A percentile compares a stretch with the other conserved stretches of the same genome.
Evolutionary conservation across 92 coral and sea anemone species (phyloP).

Genomic region (Umimayanthus chanpuru): DNA sequence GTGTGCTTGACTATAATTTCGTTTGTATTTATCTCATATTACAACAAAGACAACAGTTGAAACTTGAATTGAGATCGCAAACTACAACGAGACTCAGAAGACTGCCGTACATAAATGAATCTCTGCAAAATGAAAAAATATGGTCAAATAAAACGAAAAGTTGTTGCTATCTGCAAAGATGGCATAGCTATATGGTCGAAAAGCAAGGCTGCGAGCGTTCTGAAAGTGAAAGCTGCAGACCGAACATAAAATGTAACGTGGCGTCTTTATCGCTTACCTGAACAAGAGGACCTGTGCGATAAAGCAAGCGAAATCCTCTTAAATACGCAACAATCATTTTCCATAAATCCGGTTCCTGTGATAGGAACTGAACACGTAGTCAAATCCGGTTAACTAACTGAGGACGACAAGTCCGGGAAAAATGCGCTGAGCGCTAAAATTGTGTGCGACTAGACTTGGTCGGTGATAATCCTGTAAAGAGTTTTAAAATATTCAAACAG

Average conservation of each 20-base stretch:
- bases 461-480: constrained; percentile 2
- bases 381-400: constrained; percentile 10
- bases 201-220: too few species aligned
- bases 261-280: constrained; percentile 1
- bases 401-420: constrained; percentile 27
- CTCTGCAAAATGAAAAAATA: too few species aligned
- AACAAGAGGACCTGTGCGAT: constrained; percentile 26
- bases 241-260: background rate
- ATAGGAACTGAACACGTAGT: background rate
- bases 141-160: too few species aligned
- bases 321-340: constrained; percentile 22
- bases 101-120: too few species aligned
- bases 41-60: too few species aligned
- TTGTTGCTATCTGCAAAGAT: background rate
- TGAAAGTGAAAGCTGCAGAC: too few species aligned
- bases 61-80: too few species aligned
- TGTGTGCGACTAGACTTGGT: background rate
- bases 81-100: too few species aligned
- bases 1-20: too few species aligned
- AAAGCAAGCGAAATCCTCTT: constrained; percentile 8
- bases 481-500: background rate
- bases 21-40: too few species aligned
- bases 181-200: background rate
- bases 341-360: background rate
- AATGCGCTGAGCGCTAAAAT: constrained; percentile 6